phyloP scores from a whole-genome alignment of 2,113 vertebrate species.

The Falcunculus frontatus region DNA sequence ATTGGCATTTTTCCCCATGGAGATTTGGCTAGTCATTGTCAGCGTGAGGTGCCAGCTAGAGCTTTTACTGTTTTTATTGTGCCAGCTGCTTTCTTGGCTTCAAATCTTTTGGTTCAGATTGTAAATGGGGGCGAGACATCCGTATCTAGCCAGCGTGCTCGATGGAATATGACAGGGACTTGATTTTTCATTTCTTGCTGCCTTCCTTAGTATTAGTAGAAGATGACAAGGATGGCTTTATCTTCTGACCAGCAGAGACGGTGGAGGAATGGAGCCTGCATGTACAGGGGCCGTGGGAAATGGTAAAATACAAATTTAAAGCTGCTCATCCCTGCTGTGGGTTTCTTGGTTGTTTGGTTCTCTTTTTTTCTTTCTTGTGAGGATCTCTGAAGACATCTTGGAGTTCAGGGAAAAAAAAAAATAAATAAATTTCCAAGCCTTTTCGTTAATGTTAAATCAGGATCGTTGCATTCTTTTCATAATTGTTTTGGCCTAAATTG shows the following conservation, averaged over 20 bases:
- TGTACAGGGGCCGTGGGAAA: background rate
- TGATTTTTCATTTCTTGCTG: constrained; percentile 64
- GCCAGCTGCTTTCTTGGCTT: constrained; percentile 83
- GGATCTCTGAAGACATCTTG: background rate
- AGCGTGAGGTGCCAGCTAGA: constrained; percentile 78
- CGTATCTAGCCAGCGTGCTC: constrained; percentile 74
- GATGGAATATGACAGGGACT: constrained; percentile 72
- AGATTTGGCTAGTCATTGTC: constrained; percentile 80
- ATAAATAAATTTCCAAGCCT: background rate
- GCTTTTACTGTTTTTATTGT: constrained; percentile 79
- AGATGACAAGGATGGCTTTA: constrained; percentile 57
- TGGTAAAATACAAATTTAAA: background rate
- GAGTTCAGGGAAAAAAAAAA: background rate
- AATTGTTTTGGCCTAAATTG: background rate
- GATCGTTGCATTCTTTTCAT: background rate
- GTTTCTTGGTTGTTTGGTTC: background rate
- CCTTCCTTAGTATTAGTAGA: constrained; percentile 41
- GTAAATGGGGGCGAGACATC: constrained; percentile 80
- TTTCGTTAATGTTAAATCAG: background rate
- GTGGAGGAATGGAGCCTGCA: background rate
- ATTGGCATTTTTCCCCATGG: constrained; percentile 77
- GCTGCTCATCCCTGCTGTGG: background rate
- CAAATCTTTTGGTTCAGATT: constrained; percentile 79
- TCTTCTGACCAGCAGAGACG: constrained; percentile 46
- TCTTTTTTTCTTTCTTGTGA: background rate